Percentiles rank a stretch among this genome's conserved stretches.
These are phyloP conservation scores for Macropis europaea DNA, from an alignment of 2,888 invertebrate species.

Conservation along the genomic window DNA sequence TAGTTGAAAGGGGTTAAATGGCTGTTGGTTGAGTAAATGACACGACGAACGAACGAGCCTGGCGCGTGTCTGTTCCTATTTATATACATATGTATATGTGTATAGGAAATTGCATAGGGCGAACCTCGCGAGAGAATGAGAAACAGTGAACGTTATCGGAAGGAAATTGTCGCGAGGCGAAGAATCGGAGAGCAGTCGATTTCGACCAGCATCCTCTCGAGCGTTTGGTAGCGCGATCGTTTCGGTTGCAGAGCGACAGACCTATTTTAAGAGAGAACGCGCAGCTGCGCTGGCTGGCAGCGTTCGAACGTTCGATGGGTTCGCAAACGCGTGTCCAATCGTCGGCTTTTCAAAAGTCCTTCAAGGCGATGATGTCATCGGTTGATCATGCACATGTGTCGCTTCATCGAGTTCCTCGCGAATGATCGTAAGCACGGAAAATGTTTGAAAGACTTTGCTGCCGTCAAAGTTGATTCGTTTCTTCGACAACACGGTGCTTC, in stretches of 20 bases:
- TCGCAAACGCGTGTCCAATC: constrained; percentile 14
- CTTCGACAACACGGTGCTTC: too few relatives aligned
- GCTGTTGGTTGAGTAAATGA: neutral
- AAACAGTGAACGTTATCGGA: too few relatives aligned
- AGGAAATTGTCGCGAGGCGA: neutral
- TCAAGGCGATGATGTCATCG: constrained; percentile 26
- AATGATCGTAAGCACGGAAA: too few relatives aligned
- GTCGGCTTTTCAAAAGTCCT: neutral
- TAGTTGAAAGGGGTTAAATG: constrained; percentile 20
- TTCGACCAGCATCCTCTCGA: too few relatives aligned
- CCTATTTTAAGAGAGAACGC: constrained; percentile 32
- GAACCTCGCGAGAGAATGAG: neutral
- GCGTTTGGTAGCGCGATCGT: neutral
- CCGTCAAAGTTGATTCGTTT: too few relatives aligned
- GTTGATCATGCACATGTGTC: neutral
- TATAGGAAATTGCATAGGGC: neutral
- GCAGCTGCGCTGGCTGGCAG: neutral
- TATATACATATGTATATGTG: too few relatives aligned
- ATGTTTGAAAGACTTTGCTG: too few relatives aligned
- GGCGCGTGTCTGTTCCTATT: neutral
- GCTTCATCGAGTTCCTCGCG: neutral
- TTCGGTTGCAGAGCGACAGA: neutral
- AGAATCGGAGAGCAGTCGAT: too few relatives aligned
- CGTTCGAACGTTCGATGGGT: neutral
- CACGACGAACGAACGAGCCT: neutral